A percentile compares a stretch with the other conserved stretches of the same genome.
Conservation (phyloP, 2,797 vertebrate genomes). For the Cyprinella venusta region DNA sequence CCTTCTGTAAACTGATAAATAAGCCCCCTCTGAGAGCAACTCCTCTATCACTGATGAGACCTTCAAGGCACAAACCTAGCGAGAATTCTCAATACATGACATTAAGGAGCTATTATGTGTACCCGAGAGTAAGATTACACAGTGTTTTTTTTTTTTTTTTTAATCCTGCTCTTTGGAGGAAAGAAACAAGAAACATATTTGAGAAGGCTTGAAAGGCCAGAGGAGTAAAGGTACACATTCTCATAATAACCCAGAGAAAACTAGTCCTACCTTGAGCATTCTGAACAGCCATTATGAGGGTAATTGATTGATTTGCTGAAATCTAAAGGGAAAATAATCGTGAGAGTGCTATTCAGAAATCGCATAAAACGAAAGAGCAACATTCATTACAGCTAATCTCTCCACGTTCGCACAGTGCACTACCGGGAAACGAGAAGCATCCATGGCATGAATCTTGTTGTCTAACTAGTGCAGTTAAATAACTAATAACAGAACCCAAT, state of each 20-base stretch:
- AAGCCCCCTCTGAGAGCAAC: constrained; percentile 38
- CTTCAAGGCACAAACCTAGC: constrained; percentile 39
- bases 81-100: constrained; percentile 44
- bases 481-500: constrained; percentile 9
- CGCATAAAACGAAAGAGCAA: constrained; percentile 33
- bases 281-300: constrained; percentile 26
- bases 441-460: constrained; percentile 25
- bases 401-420: constrained; percentile 2
- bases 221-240: constrained; percentile 22
- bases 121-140: constrained; percentile 28
- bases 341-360: constrained; percentile 42
- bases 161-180: constrained; percentile 9
- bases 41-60: constrained; percentile 43
- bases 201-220: constrained; percentile 29
- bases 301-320: constrained; percentile 46
- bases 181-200: constrained; percentile 40
- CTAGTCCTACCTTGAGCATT: constrained; percentile 47
- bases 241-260: constrained; percentile 35
- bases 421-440: constrained; percentile 33
- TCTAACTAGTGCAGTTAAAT: constrained; percentile 21
- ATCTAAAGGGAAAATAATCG: constrained; percentile 45
- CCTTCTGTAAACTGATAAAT: constrained; percentile 48
- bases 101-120: constrained; percentile 43
- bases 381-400: constrained; percentile 34
- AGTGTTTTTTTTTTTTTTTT: constrained; percentile 23